Evolutionary conservation across 1,140 invertebrate genomes (phyloP), one percentile per base, ranked within the genome.

Genomic region (Zaprionus tsacasi): DNA sequence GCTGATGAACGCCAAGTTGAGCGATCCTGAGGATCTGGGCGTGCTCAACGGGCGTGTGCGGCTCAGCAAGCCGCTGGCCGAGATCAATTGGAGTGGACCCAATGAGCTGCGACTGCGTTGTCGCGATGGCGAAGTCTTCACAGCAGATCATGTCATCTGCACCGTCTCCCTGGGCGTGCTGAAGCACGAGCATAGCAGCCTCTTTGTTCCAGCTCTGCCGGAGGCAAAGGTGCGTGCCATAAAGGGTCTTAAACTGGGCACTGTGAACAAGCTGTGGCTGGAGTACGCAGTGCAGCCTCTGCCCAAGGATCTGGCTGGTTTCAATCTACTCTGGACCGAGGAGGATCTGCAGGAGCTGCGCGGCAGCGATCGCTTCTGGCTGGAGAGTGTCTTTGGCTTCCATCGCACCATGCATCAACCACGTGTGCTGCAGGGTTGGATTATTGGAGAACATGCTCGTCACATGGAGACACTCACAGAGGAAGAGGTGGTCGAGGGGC

Each of bases 251-350:
- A 94, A 94, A 17, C 94, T 96, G 71, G 96, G 96, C 35, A 95
- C 95, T 0, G 94, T 97, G 1, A 94, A 96, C 81, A 97, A 97
- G 93, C 94, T 98, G 56, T 96, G 96, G 74, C 76, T 97, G n/a
- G 94, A 95, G 85, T 97, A 96, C 78, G 89, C 94, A 5, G 86
- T 93, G 56, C 93, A 93, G 38, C 96, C 96, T 94, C 95, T 96
- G 94, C 93, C 94, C 2, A 86, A 94, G 54, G 83, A 92, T 40
- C 76, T 72, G 11, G 71, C 75, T 52, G 93, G 91, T 55, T 93
- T 93, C 63, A 91, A 85, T 60, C 93, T 94, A 17, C 74, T 95
- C 7, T 95, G 95, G 95, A 82, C 85, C 1, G 91, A 94, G 59
- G 81, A 93, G 13, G 93, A 95, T 74, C 61, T 92, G 6, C 11